Percentiles rank a stretch among this genome's conserved stretches.
Evolutionary conservation across 1,140 invertebrate genomes (phyloP).

Genomic region (Antheraea pernyi): DNA sequence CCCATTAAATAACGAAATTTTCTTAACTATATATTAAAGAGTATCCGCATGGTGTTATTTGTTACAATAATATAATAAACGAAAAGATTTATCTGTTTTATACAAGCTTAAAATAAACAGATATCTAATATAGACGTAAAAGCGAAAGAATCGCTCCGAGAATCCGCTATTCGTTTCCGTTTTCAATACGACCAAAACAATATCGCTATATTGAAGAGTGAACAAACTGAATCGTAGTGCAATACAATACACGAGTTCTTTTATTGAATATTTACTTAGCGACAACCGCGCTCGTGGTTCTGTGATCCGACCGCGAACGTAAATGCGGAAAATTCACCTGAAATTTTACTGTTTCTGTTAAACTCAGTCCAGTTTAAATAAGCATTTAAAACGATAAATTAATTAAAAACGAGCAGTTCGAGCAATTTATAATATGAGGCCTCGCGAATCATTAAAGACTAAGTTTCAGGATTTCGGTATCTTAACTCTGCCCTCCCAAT

Average conservation of each 20-base stretch:
- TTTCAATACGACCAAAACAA: conserved; percentile 49
- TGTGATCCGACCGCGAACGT: neutral
- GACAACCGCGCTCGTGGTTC: neutral
- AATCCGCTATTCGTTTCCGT: conserved; percentile 25
- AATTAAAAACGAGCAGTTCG: too few relatives aligned
- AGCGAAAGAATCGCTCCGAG: conserved; percentile 17
- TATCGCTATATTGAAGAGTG: conserved; percentile 54
- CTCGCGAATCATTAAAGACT: too few relatives aligned
- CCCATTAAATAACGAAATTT: too few relatives aligned
- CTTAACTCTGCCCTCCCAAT: too few relatives aligned
- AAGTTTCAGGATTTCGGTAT: too few relatives aligned
- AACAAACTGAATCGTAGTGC: conserved; percentile 49
- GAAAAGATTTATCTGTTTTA: neutral
- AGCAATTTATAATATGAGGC: too few relatives aligned
- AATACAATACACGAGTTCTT: conserved; percentile 44
- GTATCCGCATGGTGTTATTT: too few relatives aligned
- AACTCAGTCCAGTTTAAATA: neutral
- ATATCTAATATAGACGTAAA: neutral
- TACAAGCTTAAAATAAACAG: neutral
- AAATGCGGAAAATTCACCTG: neutral
- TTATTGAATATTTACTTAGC: conserved; percentile 62
- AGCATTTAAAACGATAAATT: too few relatives aligned
- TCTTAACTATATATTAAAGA: too few relatives aligned
- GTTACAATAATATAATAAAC: too few relatives aligned
- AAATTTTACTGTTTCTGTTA: neutral